A percentile compares a stretch with the other conserved stretches of the same genome.
Conservation (phyloP, 2,888 invertebrate species). For the Ormyrus labotus region DNA sequence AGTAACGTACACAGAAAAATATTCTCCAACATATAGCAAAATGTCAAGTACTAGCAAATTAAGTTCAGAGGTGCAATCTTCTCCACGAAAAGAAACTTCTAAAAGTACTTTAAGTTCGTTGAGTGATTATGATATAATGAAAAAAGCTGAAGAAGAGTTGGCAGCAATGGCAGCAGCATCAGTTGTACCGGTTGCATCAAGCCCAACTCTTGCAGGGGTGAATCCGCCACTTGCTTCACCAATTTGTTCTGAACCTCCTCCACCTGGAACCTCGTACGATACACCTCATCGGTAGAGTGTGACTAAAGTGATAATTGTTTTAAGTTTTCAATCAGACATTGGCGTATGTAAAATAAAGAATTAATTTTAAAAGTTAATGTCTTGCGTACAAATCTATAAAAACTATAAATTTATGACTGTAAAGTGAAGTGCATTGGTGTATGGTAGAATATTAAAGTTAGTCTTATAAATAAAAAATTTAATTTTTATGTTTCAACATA, state of each 20-base stretch:
- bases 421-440: slow-evolving; percentile 39
- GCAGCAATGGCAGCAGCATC: slow-evolving; percentile 72
- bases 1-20: slow-evolving; percentile 63
- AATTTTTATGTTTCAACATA: slow-evolving; percentile 44
- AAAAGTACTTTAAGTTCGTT: slow-evolving; percentile 77
- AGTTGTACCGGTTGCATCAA: neutral
- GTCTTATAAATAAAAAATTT: slow-evolving; percentile 40
- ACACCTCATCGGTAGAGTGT: slow-evolving; percentile 50
- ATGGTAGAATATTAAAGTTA: slow-evolving; percentile 42
- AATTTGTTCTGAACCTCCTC: slow-evolving; percentile 45
- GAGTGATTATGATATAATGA: slow-evolving; percentile 79
- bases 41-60: slow-evolving; percentile 50
- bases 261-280: slow-evolving; percentile 47
- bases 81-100: slow-evolving; percentile 60
- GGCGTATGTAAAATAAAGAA: slow-evolving; percentile 51
- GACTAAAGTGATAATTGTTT: slow-evolving; percentile 23
- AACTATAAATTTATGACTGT: slow-evolving; percentile 47
- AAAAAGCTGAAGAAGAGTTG: slow-evolving; percentile 79
- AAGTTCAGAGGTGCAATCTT: slow-evolving; percentile 57
- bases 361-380: slow-evolving; percentile 44
- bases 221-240: slow-evolving; percentile 46
- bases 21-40: slow-evolving; percentile 62
- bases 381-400: slow-evolving; percentile 42
- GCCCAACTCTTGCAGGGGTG: neutral
- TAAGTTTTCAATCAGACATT: slow-evolving; percentile 26